Percentiles rank a stretch among this genome's conserved stretches.
Evolutionary conservation across 2,113 vertebrate genomes (phyloP).

Genomic region (Atractosteus spatula): DNA sequence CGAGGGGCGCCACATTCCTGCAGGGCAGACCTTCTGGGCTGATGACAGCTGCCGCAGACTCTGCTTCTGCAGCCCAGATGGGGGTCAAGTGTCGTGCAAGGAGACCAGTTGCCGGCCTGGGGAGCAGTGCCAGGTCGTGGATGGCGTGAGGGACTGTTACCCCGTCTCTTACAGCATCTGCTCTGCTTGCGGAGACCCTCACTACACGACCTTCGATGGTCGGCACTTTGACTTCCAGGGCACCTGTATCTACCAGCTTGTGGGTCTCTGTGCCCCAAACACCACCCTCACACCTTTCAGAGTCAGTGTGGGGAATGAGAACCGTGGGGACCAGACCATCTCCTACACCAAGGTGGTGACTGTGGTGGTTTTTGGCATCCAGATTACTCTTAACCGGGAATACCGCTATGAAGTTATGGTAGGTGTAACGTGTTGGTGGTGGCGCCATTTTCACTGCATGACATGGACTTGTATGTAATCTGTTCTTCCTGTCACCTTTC

Average conservation of each 20-base stretch:
- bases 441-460: constrained; percentile 19
- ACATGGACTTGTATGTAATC: constrained; percentile 31
- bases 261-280: constrained; percentile 17
- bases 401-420: constrained; percentile 47
- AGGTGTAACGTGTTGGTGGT: constrained; percentile 31
- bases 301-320: constrained; percentile 54
- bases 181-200: constrained; percentile 47
- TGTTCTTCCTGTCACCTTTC: too few relatives aligned
- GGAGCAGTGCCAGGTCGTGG: constrained; percentile 51
- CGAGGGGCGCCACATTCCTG: neutral
- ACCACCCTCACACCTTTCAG: constrained; percentile 44
- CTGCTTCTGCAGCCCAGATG: constrained; percentile 17
- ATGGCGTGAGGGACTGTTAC: constrained; percentile 48
- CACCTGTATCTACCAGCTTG: constrained; percentile 56
- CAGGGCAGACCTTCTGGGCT: constrained; percentile 16
- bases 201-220: constrained; percentile 58
- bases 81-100: constrained; percentile 17
- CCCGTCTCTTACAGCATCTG: constrained; percentile 47
- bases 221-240: constrained; percentile 63
- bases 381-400: constrained; percentile 46
- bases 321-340: neutral
- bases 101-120: neutral
- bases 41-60: constrained; percentile 12
- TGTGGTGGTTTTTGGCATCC: constrained; percentile 42
- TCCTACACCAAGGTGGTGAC: constrained; percentile 42